These are phyloP conservation scores for Leptarthrus brevirostris DNA, from an alignment of 2,888 invertebrate genomes.

Conservation along the genomic window DNA sequence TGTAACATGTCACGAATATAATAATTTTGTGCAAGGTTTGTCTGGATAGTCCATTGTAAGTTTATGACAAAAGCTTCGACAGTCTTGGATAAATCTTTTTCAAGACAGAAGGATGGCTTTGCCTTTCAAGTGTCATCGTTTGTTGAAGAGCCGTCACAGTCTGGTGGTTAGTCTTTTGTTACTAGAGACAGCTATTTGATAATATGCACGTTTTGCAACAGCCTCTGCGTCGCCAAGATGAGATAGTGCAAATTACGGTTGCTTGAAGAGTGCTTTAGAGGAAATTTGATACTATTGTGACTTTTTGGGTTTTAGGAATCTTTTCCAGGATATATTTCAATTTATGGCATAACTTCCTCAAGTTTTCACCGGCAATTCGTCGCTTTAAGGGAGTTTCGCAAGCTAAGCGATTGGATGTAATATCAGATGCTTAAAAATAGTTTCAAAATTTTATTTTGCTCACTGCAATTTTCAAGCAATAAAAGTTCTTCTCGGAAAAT, in stretches of 20 bases:
- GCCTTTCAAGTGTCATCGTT: background rate
- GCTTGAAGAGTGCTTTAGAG: background rate
- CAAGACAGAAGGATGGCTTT: background rate
- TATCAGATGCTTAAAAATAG: too few species aligned
- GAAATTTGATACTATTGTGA: slow-evolving; percentile 1
- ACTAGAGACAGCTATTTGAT: background rate
- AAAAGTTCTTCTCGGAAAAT: too few species aligned
- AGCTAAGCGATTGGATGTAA: too few species aligned
- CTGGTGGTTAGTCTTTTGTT: background rate
- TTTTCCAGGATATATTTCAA: background rate
- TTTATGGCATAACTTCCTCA: background rate
- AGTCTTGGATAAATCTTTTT: background rate
- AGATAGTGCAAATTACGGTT: too few species aligned
- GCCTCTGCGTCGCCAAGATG: background rate
- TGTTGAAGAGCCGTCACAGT: background rate
- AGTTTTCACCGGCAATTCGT: too few species aligned
- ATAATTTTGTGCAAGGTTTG: slow-evolving; percentile 2
- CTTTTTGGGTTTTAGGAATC: background rate
- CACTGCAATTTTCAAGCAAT: too few species aligned
- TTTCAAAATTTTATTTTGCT: too few species aligned
- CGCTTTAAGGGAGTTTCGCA: too few species aligned
- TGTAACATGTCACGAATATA: background rate
- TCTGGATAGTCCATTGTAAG: background rate
- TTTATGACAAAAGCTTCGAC: background rate
- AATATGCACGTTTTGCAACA: background rate